Conservation (phyloP, 2,797 vertebrate species). For the Arnoldichthys spilopterus region DNA sequence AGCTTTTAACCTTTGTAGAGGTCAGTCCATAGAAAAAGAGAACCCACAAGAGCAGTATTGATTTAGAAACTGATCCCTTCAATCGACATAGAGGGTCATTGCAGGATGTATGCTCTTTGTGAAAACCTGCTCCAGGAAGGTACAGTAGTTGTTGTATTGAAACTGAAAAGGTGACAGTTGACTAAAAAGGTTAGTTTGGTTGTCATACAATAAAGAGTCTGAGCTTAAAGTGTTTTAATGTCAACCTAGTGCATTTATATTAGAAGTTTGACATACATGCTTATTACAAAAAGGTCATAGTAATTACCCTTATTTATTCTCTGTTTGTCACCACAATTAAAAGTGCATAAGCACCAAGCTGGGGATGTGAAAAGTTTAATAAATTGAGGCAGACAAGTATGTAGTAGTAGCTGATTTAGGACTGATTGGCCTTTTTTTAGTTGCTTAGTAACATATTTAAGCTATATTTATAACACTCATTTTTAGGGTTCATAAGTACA, state of each 20-base stretch:
- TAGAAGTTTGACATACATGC: background rate
- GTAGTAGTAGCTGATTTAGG: background rate
- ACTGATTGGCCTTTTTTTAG: background rate
- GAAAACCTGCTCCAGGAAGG: background rate
- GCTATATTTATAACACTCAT: background rate
- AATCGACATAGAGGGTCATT: background rate
- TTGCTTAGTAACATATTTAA: background rate
- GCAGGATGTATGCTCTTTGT: background rate
- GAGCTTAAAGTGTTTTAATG: background rate
- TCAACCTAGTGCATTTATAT: background rate
- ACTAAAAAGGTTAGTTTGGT: background rate
- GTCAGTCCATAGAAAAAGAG: slow-evolving; percentile 13
- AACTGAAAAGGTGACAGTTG: background rate
- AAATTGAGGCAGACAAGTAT: background rate
- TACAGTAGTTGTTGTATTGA: slow-evolving; percentile 9
- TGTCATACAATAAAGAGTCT: background rate
- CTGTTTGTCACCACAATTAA: background rate
- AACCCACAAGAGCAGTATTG: slow-evolving; percentile 3
- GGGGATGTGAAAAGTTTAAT: background rate
- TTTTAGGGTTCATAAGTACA: background rate
- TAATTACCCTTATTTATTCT: background rate
- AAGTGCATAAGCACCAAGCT: background rate
- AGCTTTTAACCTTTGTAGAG: slow-evolving; percentile 18
- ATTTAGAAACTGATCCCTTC: slow-evolving; percentile 23
- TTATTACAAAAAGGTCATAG: background rate